Base-by-base conservation (phyloP, 2,797 vertebrate genomes). In the Tenualosa thibaudeaui region DNA sequence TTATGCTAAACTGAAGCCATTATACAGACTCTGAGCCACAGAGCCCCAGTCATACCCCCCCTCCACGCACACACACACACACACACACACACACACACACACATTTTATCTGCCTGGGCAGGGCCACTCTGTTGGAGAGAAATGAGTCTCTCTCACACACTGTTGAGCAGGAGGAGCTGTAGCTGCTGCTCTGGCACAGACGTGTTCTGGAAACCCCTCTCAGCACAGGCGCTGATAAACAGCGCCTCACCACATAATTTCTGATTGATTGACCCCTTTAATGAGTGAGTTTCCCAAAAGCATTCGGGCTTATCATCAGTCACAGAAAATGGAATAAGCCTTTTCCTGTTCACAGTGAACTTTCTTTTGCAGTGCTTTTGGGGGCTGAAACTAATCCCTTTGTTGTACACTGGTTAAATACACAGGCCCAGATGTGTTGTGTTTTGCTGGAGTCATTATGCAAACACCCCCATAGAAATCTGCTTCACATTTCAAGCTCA, bases 1-100 rank as follows among this genome's bases (percentile, higher is more conserved):
- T 71, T 71, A 71, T 71, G 65, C 65, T 40, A 71, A 71, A 71
- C 31, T 37, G 65, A 40, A 71, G 12, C 31, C 65, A 71, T 71
- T 71, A 71, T 71, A 31, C 65, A 71, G 26, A 71, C 65, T 24
- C 58, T 17, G 31, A 71, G 26, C 26, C 65, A 71, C 62, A 65
- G 24, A 65, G 62, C 6, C 46, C 7, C 46, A 4, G 7, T 46
- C 46, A 65, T 31, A 24, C 9, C 24, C 26, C 3, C 62, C 24
- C 24, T 8, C 24, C 10, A 9, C 62, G 3, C 10, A 46, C 46
- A 46, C 50, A 51, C 6, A 51, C 50, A 51, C 50, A 51, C 50
- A 51, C 50, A 51, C 50, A 51, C 50, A 9, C 50, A 51, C 50
- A 51, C 50, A 9, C 50, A 9, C 50, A 51, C 50, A 9, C 50